Conservation (phyloP, 1,140 invertebrate species). For the Drosophila tristis region DNA sequence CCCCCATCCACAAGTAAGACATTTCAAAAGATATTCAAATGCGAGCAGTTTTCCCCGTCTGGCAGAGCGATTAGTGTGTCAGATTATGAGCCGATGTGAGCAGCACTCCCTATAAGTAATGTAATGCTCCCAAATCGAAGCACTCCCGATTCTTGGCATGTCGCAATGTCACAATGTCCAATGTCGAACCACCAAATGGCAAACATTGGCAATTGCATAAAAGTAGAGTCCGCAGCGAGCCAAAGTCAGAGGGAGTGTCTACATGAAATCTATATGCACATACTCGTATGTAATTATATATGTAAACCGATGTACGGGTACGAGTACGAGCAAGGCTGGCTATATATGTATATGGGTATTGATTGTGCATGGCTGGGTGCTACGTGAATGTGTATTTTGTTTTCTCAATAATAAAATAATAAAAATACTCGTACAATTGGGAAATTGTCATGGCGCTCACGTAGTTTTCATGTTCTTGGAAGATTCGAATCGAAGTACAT, state of each 20-base stretch:
- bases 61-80: slow-evolving; percentile 38
- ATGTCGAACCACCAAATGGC: slow-evolving; percentile 61
- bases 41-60: slow-evolving; percentile 3
- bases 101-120: slow-evolving; percentile 7
- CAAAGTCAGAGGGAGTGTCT: slow-evolving; percentile 59
- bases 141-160: slow-evolving; percentile 40
- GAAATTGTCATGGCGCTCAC: slow-evolving; percentile 76
- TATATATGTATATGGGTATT: slow-evolving; percentile 58
- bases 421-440: slow-evolving; percentile 59
- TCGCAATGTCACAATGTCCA: slow-evolving; percentile 55
- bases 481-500: slow-evolving; percentile 27
- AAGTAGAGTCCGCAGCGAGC: slow-evolving; percentile 27
- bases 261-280: slow-evolving; percentile 8
- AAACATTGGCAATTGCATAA: slow-evolving; percentile 47
- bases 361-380: slow-evolving; percentile 41
- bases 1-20: not conserved
- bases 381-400: slow-evolving; percentile 41
- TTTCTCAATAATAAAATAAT: slow-evolving; percentile 55
- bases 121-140: slow-evolving; percentile 37
- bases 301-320: slow-evolving; percentile 1
- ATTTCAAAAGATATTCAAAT: slow-evolving; percentile 49
- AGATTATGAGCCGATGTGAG: slow-evolving; percentile 18
- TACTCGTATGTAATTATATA: too few relatives aligned
- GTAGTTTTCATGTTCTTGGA: slow-evolving; percentile 56
- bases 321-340: too few relatives aligned